Percentiles rank a stretch among this genome's conserved stretches.
Evolutionary conservation across 1,140 invertebrate species (phyloP).

Genomic region (Microplitis mediator): DNA sequence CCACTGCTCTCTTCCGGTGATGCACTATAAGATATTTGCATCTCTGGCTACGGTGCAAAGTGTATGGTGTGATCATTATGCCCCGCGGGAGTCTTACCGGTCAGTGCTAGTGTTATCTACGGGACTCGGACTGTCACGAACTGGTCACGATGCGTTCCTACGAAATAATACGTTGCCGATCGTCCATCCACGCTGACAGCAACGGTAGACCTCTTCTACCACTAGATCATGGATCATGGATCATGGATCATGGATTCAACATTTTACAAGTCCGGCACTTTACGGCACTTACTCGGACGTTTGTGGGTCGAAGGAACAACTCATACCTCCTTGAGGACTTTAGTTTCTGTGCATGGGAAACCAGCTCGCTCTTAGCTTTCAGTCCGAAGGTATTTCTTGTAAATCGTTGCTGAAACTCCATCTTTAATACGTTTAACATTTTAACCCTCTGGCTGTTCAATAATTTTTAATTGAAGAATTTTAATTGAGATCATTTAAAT

Average conservation of each 20-base stretch:
- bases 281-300: too few relatives aligned
- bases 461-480: too few relatives aligned
- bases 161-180: conserved; percentile 28
- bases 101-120: not conserved
- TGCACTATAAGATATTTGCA: too few relatives aligned
- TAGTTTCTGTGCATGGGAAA: too few relatives aligned
- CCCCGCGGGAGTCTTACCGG: not conserved
- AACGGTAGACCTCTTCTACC: conserved; percentile 6
- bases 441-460: too few relatives aligned
- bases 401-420: too few relatives aligned
- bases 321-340: not conserved
- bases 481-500: too few relatives aligned
- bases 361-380: too few relatives aligned
- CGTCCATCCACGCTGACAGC: conserved; percentile 29
- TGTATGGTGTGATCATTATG: conserved; percentile 22
- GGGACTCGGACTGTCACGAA: conserved; percentile 24
- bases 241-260: not conserved
- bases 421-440: too few relatives aligned
- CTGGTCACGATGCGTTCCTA: conserved; percentile 30
- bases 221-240: not conserved
- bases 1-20: not conserved
- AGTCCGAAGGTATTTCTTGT: too few relatives aligned
- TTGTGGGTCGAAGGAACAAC: not conserved
- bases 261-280: too few relatives aligned
- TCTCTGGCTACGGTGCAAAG: not conserved